Evolutionary conservation across 2,113 vertebrate genomes (phyloP).

Genomic region (Oryzias celebensis): DNA sequence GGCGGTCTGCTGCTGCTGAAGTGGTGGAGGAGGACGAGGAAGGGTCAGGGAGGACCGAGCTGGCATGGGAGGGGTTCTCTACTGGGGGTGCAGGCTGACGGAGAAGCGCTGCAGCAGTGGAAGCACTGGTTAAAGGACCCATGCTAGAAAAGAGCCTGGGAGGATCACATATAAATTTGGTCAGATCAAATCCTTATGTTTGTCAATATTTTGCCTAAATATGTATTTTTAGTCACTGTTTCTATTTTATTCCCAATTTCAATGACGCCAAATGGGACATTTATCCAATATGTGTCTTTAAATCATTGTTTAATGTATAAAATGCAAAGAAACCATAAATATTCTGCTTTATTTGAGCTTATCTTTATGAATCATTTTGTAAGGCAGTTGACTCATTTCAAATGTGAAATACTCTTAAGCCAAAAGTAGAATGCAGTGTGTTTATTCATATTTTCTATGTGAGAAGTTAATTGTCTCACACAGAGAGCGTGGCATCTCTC

Average conservation of each 20-base stretch:
- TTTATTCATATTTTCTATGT: slow-evolving; percentile 17
- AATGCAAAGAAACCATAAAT: no score
- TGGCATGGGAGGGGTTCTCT: slow-evolving; percentile 82
- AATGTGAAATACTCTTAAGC: neutral
- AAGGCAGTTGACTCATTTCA: neutral
- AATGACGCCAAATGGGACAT: no score
- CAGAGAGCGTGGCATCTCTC: slow-evolving; percentile 43
- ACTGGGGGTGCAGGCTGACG: slow-evolving; percentile 85
- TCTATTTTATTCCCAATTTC: no score
- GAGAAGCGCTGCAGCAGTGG: slow-evolving; percentile 89
- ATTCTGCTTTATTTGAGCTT: neutral
- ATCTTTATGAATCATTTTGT: no score
- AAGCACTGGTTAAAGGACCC: slow-evolving; percentile 91
- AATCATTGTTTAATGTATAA: no score
- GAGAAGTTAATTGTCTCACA: slow-evolving; percentile 54
- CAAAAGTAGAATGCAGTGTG: slow-evolving; percentile 2
- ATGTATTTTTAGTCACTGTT: no score
- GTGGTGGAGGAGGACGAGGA: slow-evolving; percentile 68
- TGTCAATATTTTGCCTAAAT: no score
- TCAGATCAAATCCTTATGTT: no score
- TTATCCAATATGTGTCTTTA: no score
- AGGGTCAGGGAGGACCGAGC: slow-evolving; percentile 77
- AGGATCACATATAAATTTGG: slow-evolving; percentile 14
- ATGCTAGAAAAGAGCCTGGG: slow-evolving; percentile 94
- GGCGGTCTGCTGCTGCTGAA: slow-evolving; percentile 85